Evolutionary conservation across 2,797 vertebrate genomes (phyloP), one percentile per base, ranked within the genome.

Genomic region (Dromococcyx pavoninus): DNA sequence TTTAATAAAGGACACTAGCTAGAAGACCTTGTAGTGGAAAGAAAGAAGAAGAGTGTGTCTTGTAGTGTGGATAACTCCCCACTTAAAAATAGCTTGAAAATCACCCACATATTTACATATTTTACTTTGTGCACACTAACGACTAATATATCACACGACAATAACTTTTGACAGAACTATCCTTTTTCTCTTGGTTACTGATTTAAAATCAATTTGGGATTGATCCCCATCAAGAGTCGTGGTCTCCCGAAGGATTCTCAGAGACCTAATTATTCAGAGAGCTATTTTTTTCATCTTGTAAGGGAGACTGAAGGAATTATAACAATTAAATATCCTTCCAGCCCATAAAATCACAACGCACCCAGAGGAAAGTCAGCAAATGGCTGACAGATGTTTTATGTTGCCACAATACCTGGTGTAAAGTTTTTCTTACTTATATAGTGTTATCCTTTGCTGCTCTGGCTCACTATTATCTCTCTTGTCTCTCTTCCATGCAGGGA

Each of bases 401-500:
- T 65, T 89, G n/a, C 25, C n/a, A 57, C n/a, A 48, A 23, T 35
- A 80, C 12, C 43, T 60, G 14, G 22, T 19, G 17, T 53, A 70
- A 80, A 61, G 23, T 64, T 81, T 53, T 51, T 91, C 35, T 83
- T 80, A 71, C 32, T 80, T 86, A 25, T 33, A 64, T 4, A 79
- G 32, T 64, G 37, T 89, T 80, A 64, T 15, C 23, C 30, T 82
- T 16, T 75, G 33, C 15, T 32, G 22, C 54, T 89, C 54, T 56
- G 35, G 8, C 33, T 94, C 69, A 76, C 89, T 94, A 91, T 95
- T 16, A 11, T 15, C 61, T 73, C n/a, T 93, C 18, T 58, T 64
- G 2, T 95, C 89, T 95, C 83, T 96, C 80, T 94, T 82, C 72
- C 78, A 89, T 98, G 73, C 98, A 99, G 99, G 98, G 99, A 99